Evolutionary conservation across 2,113 vertebrate species (phyloP), one percentile per base, ranked within the genome.

Genomic region (Callocephalon fimbriatum): DNA sequence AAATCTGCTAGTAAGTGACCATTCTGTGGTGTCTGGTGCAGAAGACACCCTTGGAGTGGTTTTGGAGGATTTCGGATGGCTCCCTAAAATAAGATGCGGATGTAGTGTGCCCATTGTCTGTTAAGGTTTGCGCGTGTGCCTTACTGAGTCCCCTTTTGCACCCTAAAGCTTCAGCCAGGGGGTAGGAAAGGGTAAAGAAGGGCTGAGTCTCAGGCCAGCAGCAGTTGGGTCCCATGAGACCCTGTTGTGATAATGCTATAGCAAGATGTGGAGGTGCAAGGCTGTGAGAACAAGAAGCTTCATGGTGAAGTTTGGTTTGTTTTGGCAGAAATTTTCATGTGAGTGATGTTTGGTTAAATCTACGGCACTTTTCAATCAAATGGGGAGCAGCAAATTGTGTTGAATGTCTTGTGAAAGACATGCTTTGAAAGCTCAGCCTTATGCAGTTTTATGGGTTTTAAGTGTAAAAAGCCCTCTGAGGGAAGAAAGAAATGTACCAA

Each of bases 81-180:
- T 79, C 7, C 63, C 16, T 59, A 23, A 22, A 15, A 6, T 32
- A 44, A 26, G 21, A n/a, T 73, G 3, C 10, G 31, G 15, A 47
- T 71, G 35, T 7, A 51, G 3, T 37, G 31, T 44, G 40, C 23
- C 19, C 6, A 19, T 13, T 73, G 68, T 3, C 16, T 25, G 12
- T 32, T 47, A 18, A 35, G 12, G 6, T 37, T 73, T 61, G 61
- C 18, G 3, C 9, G 20, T 10, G 15, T 27, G 37, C 20, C 31
- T 40, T 59, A 26, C 2, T 0, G 1, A 4, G 19, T 56, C 26
- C 8, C 26, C 12, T 65, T 12, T 22, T 35, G 18, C 22, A 88
- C 14, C 13, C 11, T 14, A 74, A 70, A 86, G 0, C 19, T 86
- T 83, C 45, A 53, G 0, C 7, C 21, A 47, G 14, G 8, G 1